Percentiles rank a stretch among this genome's conserved stretches.
Evolutionary conservation across 1,140 invertebrate genomes (phyloP).

Genomic region (Mizuhopecten yessoensis): DNA sequence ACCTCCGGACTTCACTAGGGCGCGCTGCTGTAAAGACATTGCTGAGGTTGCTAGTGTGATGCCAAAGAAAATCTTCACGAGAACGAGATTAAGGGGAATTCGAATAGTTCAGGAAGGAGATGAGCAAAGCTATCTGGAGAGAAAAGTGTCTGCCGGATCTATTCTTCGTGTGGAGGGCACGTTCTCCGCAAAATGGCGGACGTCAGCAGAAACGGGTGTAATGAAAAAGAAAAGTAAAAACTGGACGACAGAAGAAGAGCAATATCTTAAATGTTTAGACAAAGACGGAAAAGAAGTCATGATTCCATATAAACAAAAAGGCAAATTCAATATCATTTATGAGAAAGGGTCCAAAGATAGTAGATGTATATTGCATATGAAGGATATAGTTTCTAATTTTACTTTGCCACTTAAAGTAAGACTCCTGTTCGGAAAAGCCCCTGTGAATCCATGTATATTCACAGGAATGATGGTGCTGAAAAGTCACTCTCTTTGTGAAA

Average conservation of each 20-base stretch:
- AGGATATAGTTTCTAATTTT: conserved; percentile 73
- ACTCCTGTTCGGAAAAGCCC: conserved; percentile 77
- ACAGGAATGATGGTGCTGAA: conserved; percentile 75
- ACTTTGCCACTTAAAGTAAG: conserved; percentile 74
- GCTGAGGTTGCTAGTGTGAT: conserved; percentile 72
- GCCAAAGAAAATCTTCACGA: conserved; percentile 76
- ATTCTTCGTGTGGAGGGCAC: conserved; percentile 68
- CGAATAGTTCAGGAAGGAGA: conserved; percentile 63
- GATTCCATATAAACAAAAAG: conserved; percentile 72
- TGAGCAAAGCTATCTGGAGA: conserved; percentile 71
- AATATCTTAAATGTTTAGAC: conserved; percentile 76
- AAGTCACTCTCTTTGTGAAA: conserved; percentile 58
- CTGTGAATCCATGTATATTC: conserved; percentile 77
- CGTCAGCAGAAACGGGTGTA: conserved; percentile 71
- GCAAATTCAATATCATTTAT: conserved; percentile 77
- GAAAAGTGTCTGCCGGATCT: conserved; percentile 72
- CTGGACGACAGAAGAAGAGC: conserved; percentile 72
- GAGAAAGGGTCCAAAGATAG: conserved; percentile 68
- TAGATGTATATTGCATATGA: conserved; percentile 75
- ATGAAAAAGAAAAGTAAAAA: conserved; percentile 73
- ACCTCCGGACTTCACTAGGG: conserved; percentile 74
- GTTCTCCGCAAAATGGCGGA: conserved; percentile 78
- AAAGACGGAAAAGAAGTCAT: conserved; percentile 71
- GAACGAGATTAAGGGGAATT: conserved; percentile 74
- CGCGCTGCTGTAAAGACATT: conserved; percentile 69